Conservation (phyloP, 2,888 invertebrate species). For the Drosophila atripex region DNA sequence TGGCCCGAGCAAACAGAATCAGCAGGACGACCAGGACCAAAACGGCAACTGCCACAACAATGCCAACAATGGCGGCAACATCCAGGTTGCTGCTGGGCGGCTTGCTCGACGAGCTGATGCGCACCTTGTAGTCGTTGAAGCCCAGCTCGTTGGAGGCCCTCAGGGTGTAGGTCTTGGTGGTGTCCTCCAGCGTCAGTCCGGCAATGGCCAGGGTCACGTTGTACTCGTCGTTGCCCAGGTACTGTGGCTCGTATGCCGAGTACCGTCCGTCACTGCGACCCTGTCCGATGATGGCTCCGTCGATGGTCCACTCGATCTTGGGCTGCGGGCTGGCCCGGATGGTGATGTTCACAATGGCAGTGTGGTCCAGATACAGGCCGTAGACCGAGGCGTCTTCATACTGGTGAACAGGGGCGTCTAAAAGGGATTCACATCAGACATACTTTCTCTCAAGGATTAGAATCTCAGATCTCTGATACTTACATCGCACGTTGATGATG, state of each 20-base stretch:
- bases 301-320: constrained; percentile 88
- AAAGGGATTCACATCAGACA: not conserved
- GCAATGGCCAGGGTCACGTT: constrained; percentile 88
- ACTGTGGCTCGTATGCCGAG: constrained; percentile 80
- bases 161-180: constrained; percentile 88
- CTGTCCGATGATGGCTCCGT: constrained; percentile 85
- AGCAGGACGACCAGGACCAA: constrained; percentile 89
- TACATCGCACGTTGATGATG: constrained; percentile 86
- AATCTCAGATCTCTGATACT: constrained; percentile 73
- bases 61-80: constrained; percentile 91
- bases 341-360: constrained; percentile 90
- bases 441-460: not conserved
- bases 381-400: constrained; percentile 88
- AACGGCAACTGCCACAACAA: constrained; percentile 88
- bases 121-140: constrained; percentile 86
- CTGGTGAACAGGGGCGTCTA: constrained; percentile 88
- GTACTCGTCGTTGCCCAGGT: constrained; percentile 87
- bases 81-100: constrained; percentile 89
- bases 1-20: constrained; percentile 89
- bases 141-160: constrained; percentile 89
- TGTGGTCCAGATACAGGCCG: constrained; percentile 89
- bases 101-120: constrained; percentile 88
- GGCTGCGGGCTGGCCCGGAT: constrained; percentile 90
- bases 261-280: constrained; percentile 83
- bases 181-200: constrained; percentile 89